Conservation (phyloP, 1,140 invertebrate genomes). For the Ostrea denselamellosa region DNA sequence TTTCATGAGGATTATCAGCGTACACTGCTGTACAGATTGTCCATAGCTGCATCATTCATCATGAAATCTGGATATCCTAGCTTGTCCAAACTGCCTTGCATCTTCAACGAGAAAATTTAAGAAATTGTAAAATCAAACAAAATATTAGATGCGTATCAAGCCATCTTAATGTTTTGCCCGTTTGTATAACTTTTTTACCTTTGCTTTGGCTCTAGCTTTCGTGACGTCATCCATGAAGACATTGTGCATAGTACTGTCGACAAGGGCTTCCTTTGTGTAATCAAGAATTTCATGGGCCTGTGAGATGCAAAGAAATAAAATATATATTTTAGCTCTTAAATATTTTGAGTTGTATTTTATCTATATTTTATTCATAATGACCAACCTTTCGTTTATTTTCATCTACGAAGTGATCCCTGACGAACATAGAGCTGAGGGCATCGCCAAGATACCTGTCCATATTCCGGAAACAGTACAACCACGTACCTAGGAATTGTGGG, state of each 20-base stretch:
- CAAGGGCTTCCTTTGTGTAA: slow-evolving; percentile 77
- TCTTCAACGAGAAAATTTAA: slow-evolving; percentile 73
- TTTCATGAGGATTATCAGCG: slow-evolving; percentile 16
- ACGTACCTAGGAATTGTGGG: slow-evolving; percentile 79
- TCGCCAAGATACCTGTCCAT: slow-evolving; percentile 81
- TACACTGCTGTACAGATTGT: slow-evolving; percentile 62
- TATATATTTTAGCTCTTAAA: neutral
- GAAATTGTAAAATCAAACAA: neutral
- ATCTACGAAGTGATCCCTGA: slow-evolving; percentile 76
- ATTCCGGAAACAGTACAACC: slow-evolving; percentile 82
- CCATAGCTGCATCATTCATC: slow-evolving; percentile 67
- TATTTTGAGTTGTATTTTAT: neutral
- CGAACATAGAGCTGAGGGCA: slow-evolving; percentile 81
- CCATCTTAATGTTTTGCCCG: neutral
- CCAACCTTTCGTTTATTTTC: slow-evolving; percentile 74
- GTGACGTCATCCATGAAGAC: slow-evolving; percentile 53
- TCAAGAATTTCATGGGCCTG: slow-evolving; percentile 74
- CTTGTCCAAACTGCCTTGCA: slow-evolving; percentile 79
- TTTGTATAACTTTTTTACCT: slow-evolving; percentile 40
- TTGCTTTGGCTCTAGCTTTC: slow-evolving; percentile 51
- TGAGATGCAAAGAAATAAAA: slow-evolving; percentile 15
- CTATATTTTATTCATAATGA: neutral
- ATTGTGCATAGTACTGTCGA: slow-evolving; percentile 45
- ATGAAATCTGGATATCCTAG: slow-evolving; percentile 81
- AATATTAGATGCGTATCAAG: neutral